Evolutionary conservation across 30 jellyfish, hydroid and myxozoan species (phyloP).

Genomic region (Hydractinia symbiolongicarpus): DNA sequence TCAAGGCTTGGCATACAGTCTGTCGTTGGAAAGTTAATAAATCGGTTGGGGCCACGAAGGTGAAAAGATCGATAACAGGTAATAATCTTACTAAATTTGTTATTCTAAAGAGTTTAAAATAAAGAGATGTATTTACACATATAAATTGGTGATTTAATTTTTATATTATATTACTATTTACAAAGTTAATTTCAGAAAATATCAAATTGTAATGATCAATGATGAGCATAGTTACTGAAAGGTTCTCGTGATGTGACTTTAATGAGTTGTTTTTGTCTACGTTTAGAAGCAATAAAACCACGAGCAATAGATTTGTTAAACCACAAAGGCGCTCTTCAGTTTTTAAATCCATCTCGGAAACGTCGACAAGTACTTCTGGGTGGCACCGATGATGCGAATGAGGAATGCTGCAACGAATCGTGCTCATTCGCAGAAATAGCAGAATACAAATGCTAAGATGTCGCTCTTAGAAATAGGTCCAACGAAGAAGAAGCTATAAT

Average conservation of each 20-base stretch:
- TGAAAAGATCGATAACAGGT: conserved; percentile 11
- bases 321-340: not conserved
- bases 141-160: not conserved
- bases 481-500: too few species aligned
- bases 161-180: not conserved
- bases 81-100: not conserved
- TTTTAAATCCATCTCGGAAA: not conserved
- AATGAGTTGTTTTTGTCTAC: not conserved
- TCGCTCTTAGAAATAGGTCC: too few species aligned
- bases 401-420: not conserved
- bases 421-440: conserved; percentile 1
- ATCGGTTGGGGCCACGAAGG: not conserved
- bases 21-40: not conserved
- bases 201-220: not conserved
- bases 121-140: too few species aligned
- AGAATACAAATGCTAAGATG: not conserved
- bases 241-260: not conserved
- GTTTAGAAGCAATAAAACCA: conserved; percentile 1
- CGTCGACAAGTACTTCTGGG: conserved; percentile 13
- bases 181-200: not conserved
- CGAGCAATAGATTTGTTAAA: not conserved
- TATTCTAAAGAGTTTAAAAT: not conserved
- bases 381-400: not conserved
- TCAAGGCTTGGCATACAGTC: not conserved
- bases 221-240: too few species aligned